Base-by-base conservation (phyloP, 1,140 invertebrate species). In the Drosophila lacteicornis region DNA sequence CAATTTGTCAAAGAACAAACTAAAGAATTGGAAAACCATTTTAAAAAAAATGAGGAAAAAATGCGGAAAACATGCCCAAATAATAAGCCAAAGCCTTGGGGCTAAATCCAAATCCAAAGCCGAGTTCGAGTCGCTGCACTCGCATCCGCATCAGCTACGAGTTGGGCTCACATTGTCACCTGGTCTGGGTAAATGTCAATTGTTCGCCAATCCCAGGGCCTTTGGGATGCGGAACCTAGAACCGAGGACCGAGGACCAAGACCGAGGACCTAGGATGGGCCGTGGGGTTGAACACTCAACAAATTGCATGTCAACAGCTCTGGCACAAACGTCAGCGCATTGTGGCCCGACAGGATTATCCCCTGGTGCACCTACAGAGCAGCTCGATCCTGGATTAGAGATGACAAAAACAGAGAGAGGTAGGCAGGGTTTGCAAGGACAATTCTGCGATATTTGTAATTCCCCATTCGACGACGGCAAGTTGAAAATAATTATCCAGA, bases 291-390 rank as follows among this genome's bases (percentile, higher is more conserved):
- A 73, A 78, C 76, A 79, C 76, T 79, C 75, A 82, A 79, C 84
- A 90, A 88, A 88, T 88, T 88, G 84, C 84, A 88, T 90, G 84
- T 88, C 84, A 88, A 88, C 85, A 88, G 81, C 85, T 87, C 63
- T 59, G 63, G 80, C 69, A 78, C 53, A 79, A 78, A 79, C 50
- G 76, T 79, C 76, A 73, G 66, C 56, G 75, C 65, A 77, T 78
- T 77, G 75, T 51, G 70, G 62, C 55, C 75, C 75, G 75, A 60
- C 75, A 65, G 77, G 67, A 84, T 88, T 84, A 84, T 80, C 69
- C 78, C 56, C 70, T 51, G 63, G 69, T 65, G 69, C 70, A 79
- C 76, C 61, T 57, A 63, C 57, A 51, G 59, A 17, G 58, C 63
- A 60, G 65, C 57, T 68, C 58, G 49, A 70, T 55, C 55, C 65